phyloP scores from a whole-genome alignment of 2,888 invertebrate species.

The Drepanosiphum platanoidis region DNA sequence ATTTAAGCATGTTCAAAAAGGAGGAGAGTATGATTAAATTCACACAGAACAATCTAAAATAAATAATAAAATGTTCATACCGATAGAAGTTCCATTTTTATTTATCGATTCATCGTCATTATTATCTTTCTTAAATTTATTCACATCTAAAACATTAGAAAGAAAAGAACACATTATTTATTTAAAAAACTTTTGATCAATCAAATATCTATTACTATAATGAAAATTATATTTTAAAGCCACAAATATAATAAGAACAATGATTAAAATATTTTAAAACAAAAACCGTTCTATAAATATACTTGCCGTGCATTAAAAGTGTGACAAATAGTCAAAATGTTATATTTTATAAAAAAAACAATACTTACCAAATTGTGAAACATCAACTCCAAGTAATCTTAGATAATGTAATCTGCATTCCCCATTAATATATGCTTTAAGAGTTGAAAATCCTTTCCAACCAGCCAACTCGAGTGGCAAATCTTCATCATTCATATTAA shows the following conservation, averaged over 20 bases:
- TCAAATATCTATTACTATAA: no score
- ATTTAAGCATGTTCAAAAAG: no score
- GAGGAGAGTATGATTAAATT: no score
- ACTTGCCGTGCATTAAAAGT: no score
- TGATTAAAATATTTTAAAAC: no score
- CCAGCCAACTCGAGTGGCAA: slow-evolving; percentile 79
- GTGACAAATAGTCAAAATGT: neutral
- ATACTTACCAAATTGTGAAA: slow-evolving; percentile 80
- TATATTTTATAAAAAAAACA: neutral
- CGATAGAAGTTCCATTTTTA: neutral
- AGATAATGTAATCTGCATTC: slow-evolving; percentile 88
- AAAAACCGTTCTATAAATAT: no score
- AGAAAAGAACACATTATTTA: slow-evolving; percentile 62
- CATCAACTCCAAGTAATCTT: slow-evolving; percentile 85
- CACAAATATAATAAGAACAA: no score
- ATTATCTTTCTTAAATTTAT: slow-evolving; percentile 32
- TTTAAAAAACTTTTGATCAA: neutral
- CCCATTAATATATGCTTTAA: slow-evolving; percentile 87
- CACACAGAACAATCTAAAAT: no score
- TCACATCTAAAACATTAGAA: slow-evolving; percentile 63
- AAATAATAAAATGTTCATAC: neutral
- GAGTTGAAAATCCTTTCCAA: slow-evolving; percentile 89
- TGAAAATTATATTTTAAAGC: no score
- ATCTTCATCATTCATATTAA: slow-evolving; percentile 66
- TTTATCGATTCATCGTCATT: neutral